A percentile compares a stretch with the other conserved stretches of the same genome.
Evolutionary conservation across 1,140 invertebrate species (phyloP).

Genomic region (Riptortus pedestris): DNA sequence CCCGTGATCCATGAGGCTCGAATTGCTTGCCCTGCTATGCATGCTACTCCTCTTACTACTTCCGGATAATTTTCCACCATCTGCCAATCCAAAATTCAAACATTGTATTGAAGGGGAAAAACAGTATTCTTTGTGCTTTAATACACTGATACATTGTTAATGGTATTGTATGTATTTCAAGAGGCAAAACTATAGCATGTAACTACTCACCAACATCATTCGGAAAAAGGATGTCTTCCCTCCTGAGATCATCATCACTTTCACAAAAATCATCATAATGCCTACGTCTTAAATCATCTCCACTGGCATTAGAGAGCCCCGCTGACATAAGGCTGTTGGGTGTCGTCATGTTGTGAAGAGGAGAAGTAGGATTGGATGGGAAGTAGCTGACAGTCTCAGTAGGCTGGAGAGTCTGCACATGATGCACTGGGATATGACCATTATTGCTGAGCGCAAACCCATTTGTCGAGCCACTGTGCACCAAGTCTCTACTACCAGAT

Average conservation of each 20-base stretch:
- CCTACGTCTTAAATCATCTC: slow-evolving; percentile 42
- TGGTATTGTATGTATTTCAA: no score
- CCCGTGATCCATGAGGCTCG: slow-evolving; percentile 65
- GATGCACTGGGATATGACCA: slow-evolving; percentile 31
- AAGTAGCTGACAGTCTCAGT: slow-evolving; percentile 34
- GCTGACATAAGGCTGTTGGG: slow-evolving; percentile 41
- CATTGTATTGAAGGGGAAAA: no score
- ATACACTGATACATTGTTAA: no score
- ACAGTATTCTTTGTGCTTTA: no score
- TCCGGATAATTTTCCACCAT: slow-evolving; percentile 40
- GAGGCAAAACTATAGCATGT: background rate
- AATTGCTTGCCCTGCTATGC: slow-evolving; percentile 78
- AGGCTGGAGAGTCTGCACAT: slow-evolving; percentile 31
- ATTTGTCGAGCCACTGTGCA: background rate
- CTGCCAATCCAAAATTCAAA: background rate
- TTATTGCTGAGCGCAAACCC: slow-evolving; percentile 19
- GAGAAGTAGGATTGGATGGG: slow-evolving; percentile 42
- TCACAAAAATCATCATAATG: slow-evolving; percentile 73
- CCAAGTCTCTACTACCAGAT: background rate
- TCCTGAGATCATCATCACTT: slow-evolving; percentile 78
- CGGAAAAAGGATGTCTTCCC: slow-evolving; percentile 76
- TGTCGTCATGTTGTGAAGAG: slow-evolving; percentile 41
- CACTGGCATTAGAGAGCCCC: slow-evolving; percentile 46
- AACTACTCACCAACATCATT: slow-evolving; percentile 42
- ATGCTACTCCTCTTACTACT: slow-evolving; percentile 81